Percentiles rank a stretch among this genome's conserved stretches.
phyloP scores from a whole-genome alignment of 2,797 vertebrate species.

The Sylvia borin region DNA sequence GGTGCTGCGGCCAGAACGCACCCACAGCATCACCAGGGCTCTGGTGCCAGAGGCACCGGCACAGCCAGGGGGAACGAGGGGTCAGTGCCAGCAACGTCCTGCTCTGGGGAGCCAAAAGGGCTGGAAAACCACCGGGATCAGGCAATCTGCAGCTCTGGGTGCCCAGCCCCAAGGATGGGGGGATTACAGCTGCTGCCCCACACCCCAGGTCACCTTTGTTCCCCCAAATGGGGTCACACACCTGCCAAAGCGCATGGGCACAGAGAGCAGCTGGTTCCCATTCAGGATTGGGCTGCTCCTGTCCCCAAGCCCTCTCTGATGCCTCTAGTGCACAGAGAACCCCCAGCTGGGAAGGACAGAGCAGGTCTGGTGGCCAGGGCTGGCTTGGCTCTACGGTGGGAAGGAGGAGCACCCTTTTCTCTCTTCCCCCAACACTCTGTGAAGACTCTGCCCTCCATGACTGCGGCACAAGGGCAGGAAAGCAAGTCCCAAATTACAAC shows the following conservation, averaged over 20 bases:
- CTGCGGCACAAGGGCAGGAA: not conserved
- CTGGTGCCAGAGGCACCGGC: not conserved
- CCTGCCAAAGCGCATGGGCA: too few relatives aligned
- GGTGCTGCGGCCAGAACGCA: accelerated
- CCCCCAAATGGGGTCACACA: accelerated
- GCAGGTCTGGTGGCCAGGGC: not conserved
- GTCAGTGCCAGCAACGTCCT: not conserved
- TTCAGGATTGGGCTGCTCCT: not conserved
- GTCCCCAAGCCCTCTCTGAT: not conserved
- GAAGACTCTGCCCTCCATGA: not conserved
- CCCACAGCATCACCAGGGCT: not conserved
- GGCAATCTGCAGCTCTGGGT: not conserved
- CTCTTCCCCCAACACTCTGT: not conserved
- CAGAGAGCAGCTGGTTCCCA: not conserved
- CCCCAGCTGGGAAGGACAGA: not conserved
- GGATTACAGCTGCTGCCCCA: too few relatives aligned
- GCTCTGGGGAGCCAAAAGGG: not conserved
- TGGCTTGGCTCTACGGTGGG: not conserved
- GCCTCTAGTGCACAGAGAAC: not conserved
- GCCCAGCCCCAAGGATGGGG: too few relatives aligned
- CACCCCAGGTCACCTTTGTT: not conserved
- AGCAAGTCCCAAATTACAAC: not conserved
- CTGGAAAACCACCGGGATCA: not conserved
- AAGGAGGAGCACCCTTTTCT: not conserved
- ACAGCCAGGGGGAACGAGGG: not conserved